Evolutionary conservation across 2,888 invertebrate genomes (phyloP), one percentile per base, ranked within the genome.

Genomic region (Stenolophus ochropezus): DNA sequence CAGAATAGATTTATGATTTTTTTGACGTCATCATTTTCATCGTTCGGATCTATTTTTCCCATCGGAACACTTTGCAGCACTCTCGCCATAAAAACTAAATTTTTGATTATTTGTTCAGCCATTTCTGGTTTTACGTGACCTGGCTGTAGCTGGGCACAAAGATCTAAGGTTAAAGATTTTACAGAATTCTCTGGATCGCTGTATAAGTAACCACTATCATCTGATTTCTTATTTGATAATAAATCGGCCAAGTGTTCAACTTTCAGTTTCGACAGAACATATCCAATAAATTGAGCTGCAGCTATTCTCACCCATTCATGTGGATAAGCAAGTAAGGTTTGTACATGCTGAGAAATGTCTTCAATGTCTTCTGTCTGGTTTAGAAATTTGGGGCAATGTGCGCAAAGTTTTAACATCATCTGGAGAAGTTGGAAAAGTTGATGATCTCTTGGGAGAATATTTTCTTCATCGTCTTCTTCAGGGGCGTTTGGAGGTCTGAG

Each of bases 261-360:
- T 86, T 95, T 92, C 65, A 94, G 91, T 0, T 91, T 89, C 0
- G 92, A 90, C 78, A 98, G 89, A 73, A 97, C 91, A 65, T 93
- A 91, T 0, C 95, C 94, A 56, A 97, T 89, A 83, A 97, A 91
- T 87, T 96, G 96, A 0, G 94, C 92, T 0, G 96, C 92, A 82
- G 93, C 92, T 61, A 96, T 90, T 78, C 97, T 92, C 0, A 98
- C 96, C 97, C 97, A 97, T 33, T 93, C 92, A 87, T 98, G 97
- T 11, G 96, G 95, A 88, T 98, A 94, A 0, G 92, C 93, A 14
- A 98, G 87, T 56, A 96, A 91, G 16, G 90, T 91, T 88, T 96
- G 95, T 85, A 93, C 92, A 86, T 93, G 92, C 86, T 93, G 93
- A 75, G 92, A 91, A 85, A 94, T 88, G 82, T 91, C 91, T 82